Conservation (phyloP, 2,888 invertebrate species). For the Sabatieria punctata region DNA sequence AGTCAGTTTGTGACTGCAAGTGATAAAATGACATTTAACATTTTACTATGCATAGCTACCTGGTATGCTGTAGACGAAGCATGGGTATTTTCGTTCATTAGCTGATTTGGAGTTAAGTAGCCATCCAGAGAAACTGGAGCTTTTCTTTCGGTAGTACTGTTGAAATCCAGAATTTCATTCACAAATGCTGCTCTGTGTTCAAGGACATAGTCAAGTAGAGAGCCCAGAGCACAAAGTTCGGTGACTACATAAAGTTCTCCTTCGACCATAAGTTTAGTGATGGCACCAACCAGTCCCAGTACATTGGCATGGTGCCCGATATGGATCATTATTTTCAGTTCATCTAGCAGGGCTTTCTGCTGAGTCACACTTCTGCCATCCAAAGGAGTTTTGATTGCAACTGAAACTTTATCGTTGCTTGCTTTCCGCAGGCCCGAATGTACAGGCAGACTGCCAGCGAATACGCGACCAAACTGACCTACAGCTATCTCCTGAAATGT, state of each 20-base stretch:
- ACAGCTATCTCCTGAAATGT: too few relatives aligned
- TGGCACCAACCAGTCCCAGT: conserved; percentile 75
- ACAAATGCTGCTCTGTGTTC: conserved; percentile 63
- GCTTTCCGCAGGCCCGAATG: too few relatives aligned
- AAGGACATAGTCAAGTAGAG: conserved; percentile 67
- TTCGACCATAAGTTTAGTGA: background rate
- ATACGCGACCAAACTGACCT: too few relatives aligned
- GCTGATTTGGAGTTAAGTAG: background rate
- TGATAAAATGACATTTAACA: too few relatives aligned
- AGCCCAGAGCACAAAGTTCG: conserved; percentile 81
- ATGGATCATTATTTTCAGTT: conserved; percentile 87
- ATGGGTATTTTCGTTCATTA: background rate
- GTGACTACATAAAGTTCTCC: conserved; percentile 77
- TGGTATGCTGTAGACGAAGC: background rate
- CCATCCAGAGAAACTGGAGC: too few relatives aligned
- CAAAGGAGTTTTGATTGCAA: too few relatives aligned
- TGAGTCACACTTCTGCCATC: conserved; percentile 36
- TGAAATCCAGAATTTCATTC: conserved; percentile 53
- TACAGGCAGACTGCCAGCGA: too few relatives aligned
- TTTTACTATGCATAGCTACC: too few relatives aligned
- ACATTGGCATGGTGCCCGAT: conserved; percentile 84
- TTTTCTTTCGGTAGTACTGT: too few relatives aligned
- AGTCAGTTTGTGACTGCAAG: background rate
- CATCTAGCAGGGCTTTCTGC: conserved; percentile 70
- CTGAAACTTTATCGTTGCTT: too few relatives aligned